phyloP scores from a whole-genome alignment of 2,113 vertebrate species.

The Mirounga angustirostris region DNA sequence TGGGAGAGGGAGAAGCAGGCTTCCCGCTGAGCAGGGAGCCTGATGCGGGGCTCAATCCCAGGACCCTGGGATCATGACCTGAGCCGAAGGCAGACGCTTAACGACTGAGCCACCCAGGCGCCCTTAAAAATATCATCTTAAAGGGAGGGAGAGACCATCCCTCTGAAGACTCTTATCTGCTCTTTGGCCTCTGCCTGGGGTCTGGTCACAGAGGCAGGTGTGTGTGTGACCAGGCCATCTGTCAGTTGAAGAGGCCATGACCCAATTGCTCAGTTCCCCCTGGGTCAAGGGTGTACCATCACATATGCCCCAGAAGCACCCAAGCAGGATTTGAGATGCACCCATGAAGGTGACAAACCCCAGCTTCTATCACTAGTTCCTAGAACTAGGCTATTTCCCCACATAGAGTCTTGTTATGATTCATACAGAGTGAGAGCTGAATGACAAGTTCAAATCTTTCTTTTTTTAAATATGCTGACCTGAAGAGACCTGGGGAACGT shows the following conservation, averaged over 20 bases:
- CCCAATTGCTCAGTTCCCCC: background rate
- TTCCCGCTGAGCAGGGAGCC: too few species aligned
- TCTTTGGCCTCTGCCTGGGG: background rate
- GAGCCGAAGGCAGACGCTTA: too few species aligned
- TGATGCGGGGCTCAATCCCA: too few species aligned
- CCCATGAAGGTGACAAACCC: constrained; percentile 61
- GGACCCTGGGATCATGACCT: too few species aligned
- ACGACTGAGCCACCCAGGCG: too few species aligned
- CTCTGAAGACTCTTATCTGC: background rate
- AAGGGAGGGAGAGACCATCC: background rate
- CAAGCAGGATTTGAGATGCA: constrained; percentile 21
- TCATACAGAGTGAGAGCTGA: constrained; percentile 17
- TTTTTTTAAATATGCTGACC: constrained; percentile 39
- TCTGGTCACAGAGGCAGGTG: background rate
- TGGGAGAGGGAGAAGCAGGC: too few species aligned
- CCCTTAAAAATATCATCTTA: background rate
- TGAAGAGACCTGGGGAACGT: background rate
- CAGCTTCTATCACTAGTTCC: constrained; percentile 56
- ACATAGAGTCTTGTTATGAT: constrained; percentile 32
- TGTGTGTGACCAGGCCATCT: background rate
- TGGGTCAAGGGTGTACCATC: background rate
- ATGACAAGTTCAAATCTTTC: constrained; percentile 8
- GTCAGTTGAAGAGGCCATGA: background rate
- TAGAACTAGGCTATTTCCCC: constrained; percentile 62
- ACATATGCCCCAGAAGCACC: background rate